These are phyloP conservation scores for Helicorthomorpha holstii DNA, from an alignment of 1,140 invertebrate species.

Conservation along the genomic window DNA sequence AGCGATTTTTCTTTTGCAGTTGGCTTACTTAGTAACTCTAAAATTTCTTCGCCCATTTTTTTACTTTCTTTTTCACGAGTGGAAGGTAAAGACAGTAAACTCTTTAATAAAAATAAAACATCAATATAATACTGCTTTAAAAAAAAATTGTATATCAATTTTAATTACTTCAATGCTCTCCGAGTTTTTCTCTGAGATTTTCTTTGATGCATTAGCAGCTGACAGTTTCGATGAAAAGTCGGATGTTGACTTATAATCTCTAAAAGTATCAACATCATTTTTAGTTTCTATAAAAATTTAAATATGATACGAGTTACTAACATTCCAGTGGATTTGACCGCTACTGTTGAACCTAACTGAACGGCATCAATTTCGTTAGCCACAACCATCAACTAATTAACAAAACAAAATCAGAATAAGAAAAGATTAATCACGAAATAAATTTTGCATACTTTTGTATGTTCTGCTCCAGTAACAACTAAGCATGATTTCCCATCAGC, in stretches of 20 bases:
- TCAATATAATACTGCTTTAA: neutral
- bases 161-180: slow-evolving; percentile 43
- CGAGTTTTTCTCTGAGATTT: slow-evolving; percentile 21
- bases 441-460: slow-evolving; percentile 40
- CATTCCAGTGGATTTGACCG: neutral
- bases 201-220: slow-evolving; percentile 10
- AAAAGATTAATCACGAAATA: neutral
- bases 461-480: slow-evolving; percentile 49
- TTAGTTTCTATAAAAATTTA: too few relatives aligned
- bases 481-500: slow-evolving; percentile 33
- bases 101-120: slow-evolving; percentile 34
- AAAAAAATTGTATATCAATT: slow-evolving; percentile 3
- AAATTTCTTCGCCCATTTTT: slow-evolving; percentile 86
- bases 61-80: slow-evolving; percentile 89
- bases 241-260: neutral
- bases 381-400: slow-evolving; percentile 3
- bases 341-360: neutral
- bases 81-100: slow-evolving; percentile 77
- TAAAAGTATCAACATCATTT: too few relatives aligned
- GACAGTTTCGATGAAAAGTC: too few relatives aligned
- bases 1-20: slow-evolving; percentile 88
- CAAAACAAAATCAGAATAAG: neutral
- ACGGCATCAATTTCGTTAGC: slow-evolving; percentile 4
- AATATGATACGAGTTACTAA: too few relatives aligned
- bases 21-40: slow-evolving; percentile 82